Conservation (phyloP, 1,140 invertebrate species). For the Papilio dardanus region DNA sequence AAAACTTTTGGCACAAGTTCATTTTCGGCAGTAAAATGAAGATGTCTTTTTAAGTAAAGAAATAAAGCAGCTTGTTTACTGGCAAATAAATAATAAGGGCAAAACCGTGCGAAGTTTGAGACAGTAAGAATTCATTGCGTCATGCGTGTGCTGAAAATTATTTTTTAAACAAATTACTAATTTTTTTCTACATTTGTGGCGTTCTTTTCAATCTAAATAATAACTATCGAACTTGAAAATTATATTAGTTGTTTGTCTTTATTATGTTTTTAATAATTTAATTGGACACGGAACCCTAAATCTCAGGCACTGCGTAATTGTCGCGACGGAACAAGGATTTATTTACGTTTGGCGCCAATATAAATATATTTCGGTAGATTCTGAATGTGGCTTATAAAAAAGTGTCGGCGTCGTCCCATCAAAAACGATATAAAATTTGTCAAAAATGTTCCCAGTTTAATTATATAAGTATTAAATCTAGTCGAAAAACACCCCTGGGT, state of each 20-base stretch:
- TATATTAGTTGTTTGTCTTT: neutral
- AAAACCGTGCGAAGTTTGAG: neutral
- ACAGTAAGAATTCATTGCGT: neutral
- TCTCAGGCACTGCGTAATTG: slow-evolving; percentile 40
- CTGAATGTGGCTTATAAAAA: slow-evolving; percentile 58
- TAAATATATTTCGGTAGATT: slow-evolving; percentile 53
- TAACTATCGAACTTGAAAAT: no score
- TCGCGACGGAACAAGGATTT: slow-evolving; percentile 56
- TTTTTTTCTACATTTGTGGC: no score
- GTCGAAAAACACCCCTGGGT: no score
- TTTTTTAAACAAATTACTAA: neutral
- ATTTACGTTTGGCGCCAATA: slow-evolving; percentile 78
- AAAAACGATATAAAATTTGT: slow-evolving; percentile 22
- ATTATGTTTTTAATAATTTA: neutral
- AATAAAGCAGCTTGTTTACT: slow-evolving; percentile 15
- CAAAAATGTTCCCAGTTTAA: neutral
- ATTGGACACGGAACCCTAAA: slow-evolving; percentile 10
- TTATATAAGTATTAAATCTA: neutral
- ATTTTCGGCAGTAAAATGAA: slow-evolving; percentile 9
- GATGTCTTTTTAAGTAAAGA: slow-evolving; percentile 27
- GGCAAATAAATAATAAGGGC: slow-evolving; percentile 8
- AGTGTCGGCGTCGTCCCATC: slow-evolving; percentile 49
- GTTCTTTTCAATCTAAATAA: neutral
- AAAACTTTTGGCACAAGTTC: slow-evolving; percentile 37
- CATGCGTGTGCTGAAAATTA: neutral